These are phyloP conservation scores for Chlorops oryzae DNA, from an alignment of 1,140 invertebrate genomes.

Conservation along the genomic window DNA sequence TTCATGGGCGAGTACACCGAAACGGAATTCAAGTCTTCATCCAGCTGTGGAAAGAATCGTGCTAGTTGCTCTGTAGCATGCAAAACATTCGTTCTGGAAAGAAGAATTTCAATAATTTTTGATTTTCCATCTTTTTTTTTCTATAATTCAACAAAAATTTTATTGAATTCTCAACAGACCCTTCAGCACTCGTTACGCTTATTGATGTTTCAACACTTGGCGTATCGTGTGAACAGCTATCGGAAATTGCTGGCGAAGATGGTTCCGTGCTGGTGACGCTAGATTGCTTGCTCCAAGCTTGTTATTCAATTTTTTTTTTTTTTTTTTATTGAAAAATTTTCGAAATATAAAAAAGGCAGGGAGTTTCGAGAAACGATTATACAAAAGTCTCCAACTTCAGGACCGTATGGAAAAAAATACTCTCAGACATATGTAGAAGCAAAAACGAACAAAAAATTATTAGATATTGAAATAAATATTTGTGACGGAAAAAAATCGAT, in stretches of 20 bases:
- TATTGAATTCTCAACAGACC: constrained; percentile 50
- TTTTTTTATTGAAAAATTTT: no score
- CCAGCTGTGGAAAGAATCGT: constrained; percentile 54
- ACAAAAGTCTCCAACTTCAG: no score
- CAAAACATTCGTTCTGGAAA: constrained; percentile 17
- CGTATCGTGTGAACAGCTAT: constrained; percentile 52
- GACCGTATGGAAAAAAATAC: no score
- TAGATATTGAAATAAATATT: no score
- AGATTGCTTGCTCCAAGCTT: constrained; percentile 48
- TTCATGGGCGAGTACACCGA: constrained; percentile 57
- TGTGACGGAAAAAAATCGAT: no score
- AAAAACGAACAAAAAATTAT: no score
- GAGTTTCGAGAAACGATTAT: no score
- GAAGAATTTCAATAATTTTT: constrained; percentile 2
- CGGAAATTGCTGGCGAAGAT: constrained; percentile 61
- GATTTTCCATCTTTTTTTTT: neutral
- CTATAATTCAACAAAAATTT: neutral
- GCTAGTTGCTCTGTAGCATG: constrained; percentile 21
- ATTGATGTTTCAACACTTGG: constrained; percentile 58
- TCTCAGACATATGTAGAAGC: no score
- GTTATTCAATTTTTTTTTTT: no score
- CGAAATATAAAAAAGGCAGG: no score
- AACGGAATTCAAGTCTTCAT: constrained; percentile 55
- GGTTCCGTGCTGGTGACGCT: constrained; percentile 54
- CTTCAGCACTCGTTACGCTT: constrained; percentile 57